A percentile compares a stretch with the other conserved stretches of the same genome.
Conservation (phyloP, 2,888 invertebrate genomes). For the Melipona bicolor region DNA sequence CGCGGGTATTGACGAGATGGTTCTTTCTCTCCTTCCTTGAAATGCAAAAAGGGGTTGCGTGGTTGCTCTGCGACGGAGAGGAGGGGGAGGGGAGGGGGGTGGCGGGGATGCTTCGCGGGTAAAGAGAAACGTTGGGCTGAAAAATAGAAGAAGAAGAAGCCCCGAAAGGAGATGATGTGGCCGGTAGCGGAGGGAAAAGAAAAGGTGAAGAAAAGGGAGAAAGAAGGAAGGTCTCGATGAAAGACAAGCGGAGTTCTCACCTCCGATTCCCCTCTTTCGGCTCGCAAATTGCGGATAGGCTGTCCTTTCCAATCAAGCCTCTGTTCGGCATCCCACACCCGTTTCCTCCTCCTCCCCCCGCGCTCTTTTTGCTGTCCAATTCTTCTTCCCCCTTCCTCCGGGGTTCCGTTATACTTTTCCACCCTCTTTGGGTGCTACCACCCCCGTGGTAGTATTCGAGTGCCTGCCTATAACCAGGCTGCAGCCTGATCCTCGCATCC, state of each 20-base stretch:
- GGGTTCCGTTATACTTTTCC: constrained; percentile 71
- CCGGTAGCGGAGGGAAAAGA: constrained; percentile 20
- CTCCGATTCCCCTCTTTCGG: constrained; percentile 63
- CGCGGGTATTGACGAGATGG: constrained; percentile 61
- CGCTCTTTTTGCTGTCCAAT: constrained; percentile 59
- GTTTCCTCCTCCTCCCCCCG: not conserved
- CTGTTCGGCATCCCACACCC: constrained; percentile 46
- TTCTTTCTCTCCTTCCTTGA: constrained; percentile 56
- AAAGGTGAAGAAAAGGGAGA: constrained; percentile 52
- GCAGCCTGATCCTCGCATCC: constrained; percentile 68
- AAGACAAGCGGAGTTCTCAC: constrained; percentile 78
- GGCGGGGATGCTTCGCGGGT: constrained; percentile 36
- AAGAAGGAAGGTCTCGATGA: constrained; percentile 69
- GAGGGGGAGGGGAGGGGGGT: not conserved
- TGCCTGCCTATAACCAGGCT: constrained; percentile 65
- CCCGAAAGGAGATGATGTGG: constrained; percentile 34
- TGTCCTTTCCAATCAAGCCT: constrained; percentile 80
- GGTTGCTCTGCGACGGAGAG: constrained; percentile 22
- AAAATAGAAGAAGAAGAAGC: constrained; percentile 45
- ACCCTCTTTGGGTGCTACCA: constrained; percentile 56
- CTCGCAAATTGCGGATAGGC: constrained; percentile 80
- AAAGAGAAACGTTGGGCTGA: constrained; percentile 34
- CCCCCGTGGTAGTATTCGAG: constrained; percentile 48
- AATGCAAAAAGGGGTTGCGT: constrained; percentile 74
- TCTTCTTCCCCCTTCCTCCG: constrained; percentile 66